Evolutionary conservation across 2,113 vertebrate species (phyloP).

Genomic region (Pipa parva): DNA sequence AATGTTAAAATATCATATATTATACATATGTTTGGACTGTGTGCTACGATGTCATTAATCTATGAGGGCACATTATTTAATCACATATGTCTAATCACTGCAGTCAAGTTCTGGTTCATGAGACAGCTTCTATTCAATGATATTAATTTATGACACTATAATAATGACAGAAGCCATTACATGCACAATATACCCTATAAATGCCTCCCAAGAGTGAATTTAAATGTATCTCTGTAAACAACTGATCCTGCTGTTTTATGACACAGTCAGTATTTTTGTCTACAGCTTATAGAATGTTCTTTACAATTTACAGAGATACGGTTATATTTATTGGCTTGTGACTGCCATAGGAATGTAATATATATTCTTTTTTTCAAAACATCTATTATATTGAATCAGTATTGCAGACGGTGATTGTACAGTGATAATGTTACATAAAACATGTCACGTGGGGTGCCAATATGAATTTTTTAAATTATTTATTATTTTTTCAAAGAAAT

Average conservation of each 20-base stretch:
- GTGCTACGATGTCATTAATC: no score
- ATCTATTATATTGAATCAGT: no score
- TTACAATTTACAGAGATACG: not conserved
- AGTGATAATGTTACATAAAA: no score
- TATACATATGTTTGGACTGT: no score
- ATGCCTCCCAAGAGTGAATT: conserved; percentile 29
- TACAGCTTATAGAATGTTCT: conserved; percentile 15
- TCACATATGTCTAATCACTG: no score
- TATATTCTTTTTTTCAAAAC: no score
- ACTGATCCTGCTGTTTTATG: conserved; percentile 23
- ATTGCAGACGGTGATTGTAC: no score
- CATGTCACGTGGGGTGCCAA: no score
- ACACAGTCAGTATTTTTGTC: conserved; percentile 37
- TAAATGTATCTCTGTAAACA: conserved; percentile 35
- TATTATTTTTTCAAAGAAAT: no score
- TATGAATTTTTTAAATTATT: no score
- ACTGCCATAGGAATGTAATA: no score
- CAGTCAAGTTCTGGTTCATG: not conserved
- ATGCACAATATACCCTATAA: conserved; percentile 25
- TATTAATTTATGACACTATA: conserved; percentile 36
- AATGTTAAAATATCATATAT: no score
- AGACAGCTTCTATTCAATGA: conserved; percentile 21
- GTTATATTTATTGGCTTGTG: conserved; percentile 10
- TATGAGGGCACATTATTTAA: conserved; percentile 35
- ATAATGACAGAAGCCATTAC: conserved; percentile 33